Base-by-base conservation (phyloP, 2,888 invertebrate species). In the Thelaira solivaga region DNA sequence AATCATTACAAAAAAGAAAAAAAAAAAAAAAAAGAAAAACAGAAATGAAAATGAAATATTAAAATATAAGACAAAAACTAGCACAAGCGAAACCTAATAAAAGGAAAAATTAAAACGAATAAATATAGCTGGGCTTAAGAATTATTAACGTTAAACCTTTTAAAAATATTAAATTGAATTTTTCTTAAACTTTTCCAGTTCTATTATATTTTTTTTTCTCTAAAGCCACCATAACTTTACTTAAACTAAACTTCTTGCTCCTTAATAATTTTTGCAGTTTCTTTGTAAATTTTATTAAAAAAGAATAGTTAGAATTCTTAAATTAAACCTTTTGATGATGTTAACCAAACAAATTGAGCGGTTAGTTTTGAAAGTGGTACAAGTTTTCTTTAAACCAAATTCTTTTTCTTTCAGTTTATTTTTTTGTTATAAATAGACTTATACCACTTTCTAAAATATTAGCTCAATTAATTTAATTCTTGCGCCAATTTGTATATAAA, bases 401-500 rank as follows among this genome's bases (percentile, higher is more conserved):
- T n/a, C n/a, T n/a, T n/a, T n/a, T n/a, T n/a, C n/a, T n/a, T n/a
- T n/a, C n/a, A n/a, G n/a, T n/a, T n/a, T n/a, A n/a, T n/a, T n/a
- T n/a, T n/a, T n/a, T n/a, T n/a, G n/a, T n/a, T n/a, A n/a, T n/a
- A n/a, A n/a, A n/a, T n/a, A n/a, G n/a, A n/a, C n/a, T n/a, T n/a
- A n/a, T n/a, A n/a, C n/a, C n/a, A n/a, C n/a, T n/a, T n/a, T n/a
- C n/a, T n/a, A n/a, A n/a, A n/a, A n/a, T n/a, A n/a, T n/a, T n/a
- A n/a, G n/a, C n/a, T n/a, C n/a, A n/a, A n/a, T n/a, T n/a, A n/a
- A n/a, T n/a, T 31, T 20, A 41, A 34, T 26, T 41, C 57, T 39
- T 24, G 47, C 68, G 49, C 49, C 47, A 59, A 31, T 61, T 69
- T 69, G 41, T 69, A 61, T 6, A 69, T 51, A 69, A 41, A 34